These are phyloP conservation scores for Rhinophrynus dorsalis DNA, from an alignment of 2,797 vertebrate genomes.

Conservation along the genomic window DNA sequence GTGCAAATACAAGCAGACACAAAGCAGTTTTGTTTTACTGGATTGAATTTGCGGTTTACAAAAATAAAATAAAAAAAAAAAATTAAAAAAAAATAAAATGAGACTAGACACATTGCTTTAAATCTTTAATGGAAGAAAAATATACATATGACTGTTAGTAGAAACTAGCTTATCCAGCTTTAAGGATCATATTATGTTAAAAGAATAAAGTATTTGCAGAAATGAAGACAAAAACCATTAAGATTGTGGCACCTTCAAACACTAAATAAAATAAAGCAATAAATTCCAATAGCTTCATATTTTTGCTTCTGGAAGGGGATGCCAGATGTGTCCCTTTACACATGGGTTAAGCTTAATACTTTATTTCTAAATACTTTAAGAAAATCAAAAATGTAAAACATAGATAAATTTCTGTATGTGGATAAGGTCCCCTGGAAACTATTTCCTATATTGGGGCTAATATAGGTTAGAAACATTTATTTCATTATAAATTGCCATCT, in stretches of 20 bases:
- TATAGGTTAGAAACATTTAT: not conserved
- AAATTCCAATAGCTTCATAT: not conserved
- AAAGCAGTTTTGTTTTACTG: no score
- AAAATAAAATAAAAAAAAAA: no score
- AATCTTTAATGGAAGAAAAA: constrained; percentile 32
- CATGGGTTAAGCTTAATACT: no score
- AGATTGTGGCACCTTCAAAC: not conserved
- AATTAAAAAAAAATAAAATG: no score
- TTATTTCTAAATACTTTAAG: not conserved
- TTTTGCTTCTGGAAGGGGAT: not conserved
- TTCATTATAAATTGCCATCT: constrained; percentile 16
- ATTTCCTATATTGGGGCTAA: no score
- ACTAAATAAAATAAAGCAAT: not conserved
- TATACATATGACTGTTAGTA: not conserved
- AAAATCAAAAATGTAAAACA: not conserved
- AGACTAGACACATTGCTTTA: constrained; percentile 39
- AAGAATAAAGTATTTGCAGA: no score
- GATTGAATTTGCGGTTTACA: no score
- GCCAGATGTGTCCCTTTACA: not conserved
- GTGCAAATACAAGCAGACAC: no score
- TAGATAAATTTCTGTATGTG: no score
- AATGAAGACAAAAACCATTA: not conserved
- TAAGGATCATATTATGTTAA: no score
- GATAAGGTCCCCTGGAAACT: no score
- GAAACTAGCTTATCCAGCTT: no score